A percentile compares a stretch with the other conserved stretches of the same genome.
phyloP scores from a whole-genome alignment of 1,140 invertebrate genomes.

The Panonychus citri region DNA sequence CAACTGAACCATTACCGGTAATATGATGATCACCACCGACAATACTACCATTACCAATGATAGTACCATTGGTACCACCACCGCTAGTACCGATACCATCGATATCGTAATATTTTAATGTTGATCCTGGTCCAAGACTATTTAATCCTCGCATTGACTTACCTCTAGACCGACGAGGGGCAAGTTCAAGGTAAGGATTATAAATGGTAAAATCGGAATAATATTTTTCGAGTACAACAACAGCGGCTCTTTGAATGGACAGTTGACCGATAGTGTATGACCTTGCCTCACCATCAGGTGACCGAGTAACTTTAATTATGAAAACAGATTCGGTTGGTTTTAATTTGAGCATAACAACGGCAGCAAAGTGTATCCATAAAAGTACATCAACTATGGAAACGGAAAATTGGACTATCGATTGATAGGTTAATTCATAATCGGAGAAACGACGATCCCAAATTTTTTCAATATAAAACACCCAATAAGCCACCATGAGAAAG shows the following conservation, averaged over 20 bases:
- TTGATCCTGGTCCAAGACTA: constrained; percentile 18
- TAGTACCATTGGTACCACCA: background rate
- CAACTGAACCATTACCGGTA: background rate
- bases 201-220: constrained; percentile 89
- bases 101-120: constrained; percentile 91
- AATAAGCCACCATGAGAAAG: constrained; percentile 79
- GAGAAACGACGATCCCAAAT: constrained; percentile 28
- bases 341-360: constrained; percentile 72
- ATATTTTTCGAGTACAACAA: constrained; percentile 78
- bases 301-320: constrained; percentile 57
- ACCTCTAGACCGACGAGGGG: constrained; percentile 39
- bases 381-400: constrained; percentile 72
- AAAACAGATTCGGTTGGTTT: constrained; percentile 65
- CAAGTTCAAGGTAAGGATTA: constrained; percentile 78
- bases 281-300: constrained; percentile 57
- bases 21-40: background rate
- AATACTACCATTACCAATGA: background rate
- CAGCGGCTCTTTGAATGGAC: constrained; percentile 79
- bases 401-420: constrained; percentile 57
- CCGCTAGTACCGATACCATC: constrained; percentile 33
- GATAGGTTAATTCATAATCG: constrained; percentile 15
- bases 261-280: constrained; percentile 64
- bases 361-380: constrained; percentile 81
- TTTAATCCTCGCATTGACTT: background rate
- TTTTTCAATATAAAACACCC: constrained; percentile 89